Base-by-base conservation (phyloP, 1,140 invertebrate species). In the Agrilus planipennis region DNA sequence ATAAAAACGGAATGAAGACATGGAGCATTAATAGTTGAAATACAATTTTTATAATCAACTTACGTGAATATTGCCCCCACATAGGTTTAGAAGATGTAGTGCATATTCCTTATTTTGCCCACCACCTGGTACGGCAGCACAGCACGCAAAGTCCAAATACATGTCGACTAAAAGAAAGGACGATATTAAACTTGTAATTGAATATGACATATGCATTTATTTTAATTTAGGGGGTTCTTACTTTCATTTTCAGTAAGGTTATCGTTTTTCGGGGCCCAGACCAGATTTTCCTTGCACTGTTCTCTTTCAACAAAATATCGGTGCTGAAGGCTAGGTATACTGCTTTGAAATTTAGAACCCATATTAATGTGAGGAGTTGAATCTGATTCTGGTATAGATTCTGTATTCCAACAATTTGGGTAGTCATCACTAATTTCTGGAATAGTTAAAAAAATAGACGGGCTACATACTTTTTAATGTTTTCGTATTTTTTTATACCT, bases 41-140 rank as follows among this genome's bases (percentile, higher is more conserved):
- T 17, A 43, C 3, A 30, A 40, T 27, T 19, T 16, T 29, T 22
- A 5, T 19, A 40, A 35, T 17, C 18, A 42, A 64, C 68, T 68
- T 65, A 90, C 85, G 54, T 86, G 78, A 46, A 93, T 79, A 64
- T 92, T 84, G 44, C 90, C 91, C 43, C 79, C 74, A 53, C 79
- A 83, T 63, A 89, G 76, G 47, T 88, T 79, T 43, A 98, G 67
- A 28, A 94, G 70, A 62, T 95, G 88, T 46, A 96, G 73, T 43
- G 92, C 92, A 57, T 89, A 87, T 65, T 98, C 93, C 55, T 91
- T 88, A 63, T 94, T 93, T 57, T 86, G 79, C 41, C 89, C 90
- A 47, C 86, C 87, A 39, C 88, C 84, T 20, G 85, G 85, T 47
- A 91, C 79, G 41, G 85, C 85, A 36, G 87, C 84, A 58, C 87